Percentiles rank a stretch among this genome's conserved stretches.
Evolutionary conservation across 1,140 invertebrate genomes (phyloP).

Genomic region (Halictus rubicundus): DNA sequence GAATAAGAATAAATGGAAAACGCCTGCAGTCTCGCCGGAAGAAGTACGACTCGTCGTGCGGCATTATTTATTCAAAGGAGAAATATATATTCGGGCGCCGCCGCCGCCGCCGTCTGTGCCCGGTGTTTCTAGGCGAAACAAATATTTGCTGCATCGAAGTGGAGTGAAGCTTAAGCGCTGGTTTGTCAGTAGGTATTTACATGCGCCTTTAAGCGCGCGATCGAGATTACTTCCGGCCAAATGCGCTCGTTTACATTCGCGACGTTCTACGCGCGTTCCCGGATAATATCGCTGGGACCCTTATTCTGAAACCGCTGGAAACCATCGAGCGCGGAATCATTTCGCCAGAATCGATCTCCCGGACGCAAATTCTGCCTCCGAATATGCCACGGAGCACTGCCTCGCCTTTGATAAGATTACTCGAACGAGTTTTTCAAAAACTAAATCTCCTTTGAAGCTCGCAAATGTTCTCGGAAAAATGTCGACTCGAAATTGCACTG

Average conservation of each 20-base stretch:
- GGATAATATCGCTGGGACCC: slow-evolving; percentile 26
- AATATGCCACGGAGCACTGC: neutral
- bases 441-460: too few relatives aligned
- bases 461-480: too few relatives aligned
- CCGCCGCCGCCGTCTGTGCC: neutral
- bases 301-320: neutral
- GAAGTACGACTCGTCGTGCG: neutral
- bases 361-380: neutral
- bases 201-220: slow-evolving; percentile 30
- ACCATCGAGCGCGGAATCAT: neutral
- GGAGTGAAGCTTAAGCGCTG: neutral
- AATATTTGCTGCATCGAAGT: neutral
- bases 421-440: too few relatives aligned
- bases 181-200: slow-evolving; percentile 33
- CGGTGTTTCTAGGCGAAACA: neutral
- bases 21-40: neutral
- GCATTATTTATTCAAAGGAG: neutral
- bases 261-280: neutral
- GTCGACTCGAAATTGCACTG: too few relatives aligned
- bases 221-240: slow-evolving; percentile 43
- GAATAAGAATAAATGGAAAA: too few relatives aligned
- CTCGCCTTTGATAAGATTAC: too few relatives aligned
- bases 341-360: neutral
- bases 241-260: slow-evolving; percentile 38
- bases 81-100: neutral